Evolutionary conservation across 2,888 invertebrate genomes (phyloP), one percentile per base, ranked within the genome.

Genomic region (Caenorhabditis doughertyi): DNA sequence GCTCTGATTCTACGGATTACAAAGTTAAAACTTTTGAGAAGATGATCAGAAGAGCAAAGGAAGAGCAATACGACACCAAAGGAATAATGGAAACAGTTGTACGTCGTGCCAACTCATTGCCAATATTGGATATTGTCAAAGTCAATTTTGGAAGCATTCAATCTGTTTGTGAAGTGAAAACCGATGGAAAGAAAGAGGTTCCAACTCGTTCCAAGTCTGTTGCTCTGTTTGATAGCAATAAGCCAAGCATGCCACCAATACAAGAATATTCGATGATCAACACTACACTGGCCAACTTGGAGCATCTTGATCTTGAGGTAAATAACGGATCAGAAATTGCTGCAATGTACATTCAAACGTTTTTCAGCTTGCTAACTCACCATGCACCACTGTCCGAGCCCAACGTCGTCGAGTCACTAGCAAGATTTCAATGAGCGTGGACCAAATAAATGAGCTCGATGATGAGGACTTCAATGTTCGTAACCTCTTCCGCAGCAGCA

Each of bases 1-100:
- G 94, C 3, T 94, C 94, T 13, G 90, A 93, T 67, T 81, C 84
- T 0, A 29, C 74, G 7, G 89, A 87, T 18, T 89, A 82, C 80
- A 89, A 90, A 74, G 25, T 51, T 56, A 21, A 64, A 44, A 25
- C 7, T 5, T n/a, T 7, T 56, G 5, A 11, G 3, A 25, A 64
- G n/a, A n/a, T n/a, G n/a, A n/a, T n/a, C n/a, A n/a, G n/a, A 83
- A 27, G 70, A 51, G 7, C 64, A 65, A 25, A 47, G 18, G 11
- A 62, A 68, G 18, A 42, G 27, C 11, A 55, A 53, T 42, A 18
- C 32, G 21, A 42, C 13, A 2, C 44, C 1, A n/a, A 1, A 18
- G 60, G 25, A 2, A 7, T 3, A 5, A 64, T 53, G n/a, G 64
- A 73, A 11, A n/a, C 11, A 0, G 0, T 49, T 0, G 8, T 47